Percentiles rank a stretch among this genome's conserved stretches.
Evolutionary conservation across 1,140 invertebrate genomes (phyloP).

Genomic region (Drosophila pseudoobscura): DNA sequence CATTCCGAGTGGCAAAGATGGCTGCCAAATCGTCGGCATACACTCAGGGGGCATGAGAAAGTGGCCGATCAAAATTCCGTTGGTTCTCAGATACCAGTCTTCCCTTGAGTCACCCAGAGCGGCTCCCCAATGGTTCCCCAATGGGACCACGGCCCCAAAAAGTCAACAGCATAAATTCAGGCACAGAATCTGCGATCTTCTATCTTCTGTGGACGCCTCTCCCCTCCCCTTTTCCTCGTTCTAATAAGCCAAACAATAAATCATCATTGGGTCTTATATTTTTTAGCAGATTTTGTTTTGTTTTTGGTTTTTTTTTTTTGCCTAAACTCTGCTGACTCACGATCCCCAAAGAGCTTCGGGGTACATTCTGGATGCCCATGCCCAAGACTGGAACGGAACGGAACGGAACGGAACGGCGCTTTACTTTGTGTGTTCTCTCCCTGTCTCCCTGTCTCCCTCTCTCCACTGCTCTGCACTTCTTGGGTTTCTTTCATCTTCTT

Average conservation of each 20-base stretch:
- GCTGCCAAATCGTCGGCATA: no score
- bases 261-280: conserved; percentile 72
- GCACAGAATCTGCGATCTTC: conserved; percentile 31
- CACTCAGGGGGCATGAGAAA: no score
- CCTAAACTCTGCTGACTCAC: conserved; percentile 71
- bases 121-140: not conserved
- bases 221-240: conserved; percentile 20
- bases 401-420: conserved; percentile 49
- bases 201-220: conserved; percentile 30
- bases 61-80: no score
- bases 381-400: conserved; percentile 41
- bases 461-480: conserved; percentile 14
- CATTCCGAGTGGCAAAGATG: no score
- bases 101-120: conserved; percentile 27
- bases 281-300: conserved; percentile 57
- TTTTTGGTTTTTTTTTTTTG: conserved; percentile 16
- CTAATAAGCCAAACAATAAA: conserved; percentile 78
- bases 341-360: conserved; percentile 61
- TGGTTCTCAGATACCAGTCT: conserved; percentile 15
- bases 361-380: conserved; percentile 35
- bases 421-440: conserved; percentile 57
- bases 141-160: conserved; percentile 20
- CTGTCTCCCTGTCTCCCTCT: conserved; percentile 11
- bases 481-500: conserved; percentile 39
- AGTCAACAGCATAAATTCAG: conserved; percentile 44